Evolutionary conservation across 1,140 invertebrate species (phyloP), one percentile per base, ranked within the genome.

Genomic region (Orius insidiosus): DNA sequence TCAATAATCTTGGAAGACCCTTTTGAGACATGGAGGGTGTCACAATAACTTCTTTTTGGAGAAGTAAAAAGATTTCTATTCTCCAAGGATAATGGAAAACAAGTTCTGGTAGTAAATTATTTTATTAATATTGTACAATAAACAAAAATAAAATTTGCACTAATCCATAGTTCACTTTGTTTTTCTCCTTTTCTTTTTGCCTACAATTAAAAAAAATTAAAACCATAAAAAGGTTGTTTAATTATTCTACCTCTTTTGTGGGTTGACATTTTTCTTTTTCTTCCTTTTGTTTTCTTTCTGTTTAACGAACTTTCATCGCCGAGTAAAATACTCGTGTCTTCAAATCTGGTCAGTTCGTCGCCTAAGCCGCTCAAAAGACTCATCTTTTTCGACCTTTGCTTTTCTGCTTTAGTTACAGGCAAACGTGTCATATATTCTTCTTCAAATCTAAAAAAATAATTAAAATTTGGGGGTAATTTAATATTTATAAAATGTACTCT

Each of bases 401-500:
- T 86, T n/a, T 95, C 86, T 56, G 80, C 75, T 65, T 92, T 92
- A 19, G 80, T 84, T 3, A 85, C 69, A 35, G 84, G 80, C 55
- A 94, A 68, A 52, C 92, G 76, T 38, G 85, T 85, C 59, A 95
- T 76, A 59, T 90, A 86, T 48, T 80, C 81, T 66, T 96, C 90
- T 69, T 96, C 92, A 66, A 89, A 95, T 55, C 65, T 69, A 43
- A 43, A 43, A 15, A 33, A 32, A 47, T 9, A 2, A 13, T 41
- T 18, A 19, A 9, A 11, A 33, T 42, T 8, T 47, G 5, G 46
- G 31, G 19, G 49, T 18, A 31, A 42, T 32, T n/a, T n/a, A n/a
- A n/a, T n/a, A n/a, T n/a, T n/a, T n/a, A n/a, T n/a, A n/a, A 33
- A 56, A 24, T 24, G 24, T 58, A 69, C 63, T 62, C 57, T 58